Evolutionary conservation across 2,113 vertebrate genomes (phyloP), one percentile per base, ranked within the genome.

Genomic region (Ceuthmochares aereus): DNA sequence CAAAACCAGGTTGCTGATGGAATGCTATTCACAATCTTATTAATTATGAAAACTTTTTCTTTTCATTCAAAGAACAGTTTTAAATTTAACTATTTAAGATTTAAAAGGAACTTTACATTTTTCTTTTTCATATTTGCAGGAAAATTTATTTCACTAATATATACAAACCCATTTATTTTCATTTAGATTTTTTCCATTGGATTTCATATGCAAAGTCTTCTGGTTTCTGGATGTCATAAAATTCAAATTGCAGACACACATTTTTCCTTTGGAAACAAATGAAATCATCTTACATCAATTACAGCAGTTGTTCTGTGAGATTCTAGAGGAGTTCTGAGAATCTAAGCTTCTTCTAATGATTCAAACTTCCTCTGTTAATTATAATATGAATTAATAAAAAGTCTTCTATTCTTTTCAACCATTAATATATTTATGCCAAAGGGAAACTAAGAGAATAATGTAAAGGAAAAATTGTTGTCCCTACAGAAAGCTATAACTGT

Each of bases 181-280:
- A 60, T 59, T 84, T 67, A 49, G 32, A 43, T 12, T 2, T 87
- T 88, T 88, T 80, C 85, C 45, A 90, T 21, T 47, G 26, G 12
- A 90, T 91, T 96, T 97, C 69, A 29, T 75, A 86, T 93, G 67
- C 34, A 79, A 78, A 83, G 14, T 69, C 80, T 59, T 93, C n/a
- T 72, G 36, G 25, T 56, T 76, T 91, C 78, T 83, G 9, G 23
- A 54, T 73, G 52, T 55, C 62, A 95, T 76, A 96, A 92, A 92
- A 95, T 95, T 95, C 81, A 94, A 87, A 93, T 69, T 78, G 45
- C 40, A 76, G 40, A 22, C 52, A 78, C 27, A 94, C 3, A 23
- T 92, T 92, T 93, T 84, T 89, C 21, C 52, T 62, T 84, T 87
- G 89, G 94, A 96, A 91, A 83, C 25, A 94, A 95, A 87, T 81